These are phyloP conservation scores for Parapristionchus giblindavisi DNA, from an alignment of 2,888 invertebrate species.

Conservation along the genomic window DNA sequence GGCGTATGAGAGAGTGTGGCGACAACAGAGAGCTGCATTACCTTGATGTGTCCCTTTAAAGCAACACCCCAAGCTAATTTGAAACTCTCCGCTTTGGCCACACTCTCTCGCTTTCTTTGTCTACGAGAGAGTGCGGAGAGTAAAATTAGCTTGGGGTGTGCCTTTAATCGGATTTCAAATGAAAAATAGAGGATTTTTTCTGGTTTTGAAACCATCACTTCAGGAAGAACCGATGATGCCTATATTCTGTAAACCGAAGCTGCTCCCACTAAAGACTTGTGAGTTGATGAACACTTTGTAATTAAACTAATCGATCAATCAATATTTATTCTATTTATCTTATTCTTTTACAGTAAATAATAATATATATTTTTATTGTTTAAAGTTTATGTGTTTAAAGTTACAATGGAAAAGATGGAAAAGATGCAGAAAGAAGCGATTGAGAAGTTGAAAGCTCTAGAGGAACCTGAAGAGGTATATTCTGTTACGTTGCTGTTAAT, in stretches of 20 bases:
- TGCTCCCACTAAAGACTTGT: conserved; percentile 31
- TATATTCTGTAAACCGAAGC: conserved; percentile 26
- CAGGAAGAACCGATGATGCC: conserved; percentile 23
- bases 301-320: background rate
- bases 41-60: too few relatives aligned
- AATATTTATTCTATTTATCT: too few relatives aligned
- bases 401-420: conserved; percentile 36
- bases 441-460: conserved; percentile 19
- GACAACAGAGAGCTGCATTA: too few relatives aligned
- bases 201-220: too few relatives aligned
- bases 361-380: background rate
- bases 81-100: background rate
- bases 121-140: too few relatives aligned
- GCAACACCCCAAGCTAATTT: too few relatives aligned
- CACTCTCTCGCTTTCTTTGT: background rate
- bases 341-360: too few relatives aligned
- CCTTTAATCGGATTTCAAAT: too few relatives aligned
- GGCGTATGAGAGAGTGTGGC: too few relatives aligned
- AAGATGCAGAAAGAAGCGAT: conserved; percentile 34
- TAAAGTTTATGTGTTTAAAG: background rate
- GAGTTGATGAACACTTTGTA: background rate
- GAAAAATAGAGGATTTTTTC: too few relatives aligned
- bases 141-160: too few relatives aligned
- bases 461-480: background rate
- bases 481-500: too few relatives aligned